Percentiles rank a stretch among this genome's conserved stretches.
phyloP scores from a whole-genome alignment of 2,888 invertebrate genomes.

The Macrosoma leucophasiata region DNA sequence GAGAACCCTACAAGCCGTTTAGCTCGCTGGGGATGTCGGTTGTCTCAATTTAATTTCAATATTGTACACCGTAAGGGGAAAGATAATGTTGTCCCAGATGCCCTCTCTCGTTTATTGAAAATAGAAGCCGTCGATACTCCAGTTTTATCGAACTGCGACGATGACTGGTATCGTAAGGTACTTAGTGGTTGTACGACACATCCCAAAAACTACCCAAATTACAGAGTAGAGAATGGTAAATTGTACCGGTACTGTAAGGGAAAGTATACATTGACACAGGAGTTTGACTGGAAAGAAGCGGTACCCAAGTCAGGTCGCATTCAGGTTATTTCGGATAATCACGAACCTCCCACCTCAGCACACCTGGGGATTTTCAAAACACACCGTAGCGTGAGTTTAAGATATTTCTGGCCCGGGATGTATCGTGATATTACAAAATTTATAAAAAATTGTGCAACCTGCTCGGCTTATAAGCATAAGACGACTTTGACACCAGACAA shows the following conservation, averaged over 20 bases:
- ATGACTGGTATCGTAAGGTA: conserved; percentile 1
- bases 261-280: not conserved
- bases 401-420: conserved; percentile 3
- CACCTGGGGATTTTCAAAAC: conserved; percentile 7
- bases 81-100: conserved; percentile 5
- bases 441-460: not conserved
- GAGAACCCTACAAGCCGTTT: conserved; percentile 7
- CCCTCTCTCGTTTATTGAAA: conserved; percentile 5
- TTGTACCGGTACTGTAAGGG: not conserved
- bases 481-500: not conserved
- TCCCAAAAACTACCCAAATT: not conserved
- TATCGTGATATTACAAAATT: conserved; percentile 6
- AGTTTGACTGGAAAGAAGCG: not conserved
- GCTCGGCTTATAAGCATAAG: not conserved
- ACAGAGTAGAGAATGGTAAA: not conserved
- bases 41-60: conserved; percentile 5
- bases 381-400: not conserved
- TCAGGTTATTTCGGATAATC: not conserved
- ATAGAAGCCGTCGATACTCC: not conserved
- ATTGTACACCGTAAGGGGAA: conserved; percentile 8
- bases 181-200: not conserved
- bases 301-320: not conserved
- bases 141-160: not conserved
- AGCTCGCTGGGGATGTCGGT: conserved; percentile 7
- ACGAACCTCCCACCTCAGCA: conserved; percentile 1